These are phyloP conservation scores for Hylaeus anthracinus DNA, from an alignment of 1,140 invertebrate species.

Conservation along the genomic window DNA sequence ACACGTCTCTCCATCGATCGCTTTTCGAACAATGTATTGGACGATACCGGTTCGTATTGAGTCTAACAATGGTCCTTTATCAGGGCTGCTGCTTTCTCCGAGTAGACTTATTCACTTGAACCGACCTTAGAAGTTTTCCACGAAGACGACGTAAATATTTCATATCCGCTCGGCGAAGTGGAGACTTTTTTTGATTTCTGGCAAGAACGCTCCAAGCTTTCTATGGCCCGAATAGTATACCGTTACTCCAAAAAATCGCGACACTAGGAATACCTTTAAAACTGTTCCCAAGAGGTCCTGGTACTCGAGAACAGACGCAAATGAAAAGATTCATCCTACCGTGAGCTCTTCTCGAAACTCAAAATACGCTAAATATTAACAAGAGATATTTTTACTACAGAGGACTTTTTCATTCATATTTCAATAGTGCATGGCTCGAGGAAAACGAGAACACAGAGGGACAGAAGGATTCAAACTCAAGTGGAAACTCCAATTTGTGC, in stretches of 20 bases:
- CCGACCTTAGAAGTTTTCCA: constrained; percentile 13
- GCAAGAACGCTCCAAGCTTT: neutral
- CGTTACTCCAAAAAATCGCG: neutral
- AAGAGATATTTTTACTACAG: too few species aligned
- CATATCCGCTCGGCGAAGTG: constrained; percentile 20
- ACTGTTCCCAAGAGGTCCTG: neutral
- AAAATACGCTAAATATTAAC: too few species aligned
- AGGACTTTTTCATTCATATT: too few species aligned
- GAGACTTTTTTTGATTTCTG: neutral
- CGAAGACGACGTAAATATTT: constrained; percentile 31
- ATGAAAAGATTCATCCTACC: neutral
- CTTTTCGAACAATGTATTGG: constrained; percentile 15
- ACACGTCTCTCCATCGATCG: neutral
- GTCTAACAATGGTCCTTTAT: constrained; percentile 35
- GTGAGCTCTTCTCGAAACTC: too few species aligned
- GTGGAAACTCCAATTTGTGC: too few species aligned
- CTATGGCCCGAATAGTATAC: neutral
- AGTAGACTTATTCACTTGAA: constrained; percentile 21
- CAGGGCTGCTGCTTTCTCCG: neutral
- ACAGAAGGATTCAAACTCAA: too few species aligned
- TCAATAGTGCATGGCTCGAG: too few species aligned
- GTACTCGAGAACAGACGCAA: neutral
- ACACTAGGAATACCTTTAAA: neutral
- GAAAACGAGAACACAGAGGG: too few species aligned
- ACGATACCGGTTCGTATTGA: constrained; percentile 1